Conservation (phyloP, 2,113 vertebrate genomes). For the Colinus virginianus region DNA sequence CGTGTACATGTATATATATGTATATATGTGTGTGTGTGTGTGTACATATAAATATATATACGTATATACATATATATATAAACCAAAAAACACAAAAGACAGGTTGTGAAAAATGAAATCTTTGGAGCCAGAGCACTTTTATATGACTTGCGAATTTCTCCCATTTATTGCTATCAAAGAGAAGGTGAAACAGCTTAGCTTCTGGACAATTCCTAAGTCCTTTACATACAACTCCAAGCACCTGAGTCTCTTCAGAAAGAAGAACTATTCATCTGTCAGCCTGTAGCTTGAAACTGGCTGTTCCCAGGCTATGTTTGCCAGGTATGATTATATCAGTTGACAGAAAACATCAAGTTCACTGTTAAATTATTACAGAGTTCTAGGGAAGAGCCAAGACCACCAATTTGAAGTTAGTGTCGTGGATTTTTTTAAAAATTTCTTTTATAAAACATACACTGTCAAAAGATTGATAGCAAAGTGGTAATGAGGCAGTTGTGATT, state of each 20-base stretch:
- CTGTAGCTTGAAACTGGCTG: conserved; percentile 11
- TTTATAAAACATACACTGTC: not conserved
- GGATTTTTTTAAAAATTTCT: not conserved
- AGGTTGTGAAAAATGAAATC: not conserved
- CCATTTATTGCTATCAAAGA: conserved; percentile 40
- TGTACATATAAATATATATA: no score
- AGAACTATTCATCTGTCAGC: conserved; percentile 17
- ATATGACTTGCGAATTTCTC: conserved; percentile 31
- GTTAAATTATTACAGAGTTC: not conserved
- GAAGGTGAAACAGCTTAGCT: conserved; percentile 37
- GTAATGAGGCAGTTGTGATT: not conserved
- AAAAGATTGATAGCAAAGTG: not conserved
- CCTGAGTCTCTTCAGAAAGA: conserved; percentile 30
- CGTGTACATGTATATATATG: no score
- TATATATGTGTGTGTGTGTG: no score
- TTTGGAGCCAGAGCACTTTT: conserved; percentile 16
- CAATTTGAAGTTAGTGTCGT: not conserved
- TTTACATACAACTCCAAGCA: conserved; percentile 44
- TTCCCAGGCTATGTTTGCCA: conserved; percentile 11
- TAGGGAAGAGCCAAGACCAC: not conserved
- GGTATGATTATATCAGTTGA: not conserved
- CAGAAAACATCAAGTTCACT: not conserved
- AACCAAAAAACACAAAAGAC: not conserved
- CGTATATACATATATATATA: no score
- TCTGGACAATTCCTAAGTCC: conserved; percentile 24